Conservation (phyloP, 2,797 vertebrate species). For the Gadopsis marmoratus region DNA sequence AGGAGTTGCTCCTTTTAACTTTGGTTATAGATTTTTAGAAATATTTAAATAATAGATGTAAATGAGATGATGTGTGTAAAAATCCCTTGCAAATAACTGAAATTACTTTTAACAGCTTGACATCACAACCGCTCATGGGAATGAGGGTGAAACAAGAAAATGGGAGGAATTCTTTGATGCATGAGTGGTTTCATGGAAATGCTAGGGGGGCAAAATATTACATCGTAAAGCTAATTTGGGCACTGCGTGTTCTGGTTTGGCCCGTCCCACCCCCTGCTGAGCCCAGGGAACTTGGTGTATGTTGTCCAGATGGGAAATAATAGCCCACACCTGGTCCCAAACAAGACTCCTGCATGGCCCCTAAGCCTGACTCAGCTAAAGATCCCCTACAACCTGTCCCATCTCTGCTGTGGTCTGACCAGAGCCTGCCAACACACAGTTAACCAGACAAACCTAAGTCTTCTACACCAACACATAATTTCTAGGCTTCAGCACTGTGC, state of each 20-base stretch:
- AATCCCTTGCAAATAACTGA: not conserved
- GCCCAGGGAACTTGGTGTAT: slow-evolving; percentile 69
- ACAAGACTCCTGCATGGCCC: slow-evolving; percentile 43
- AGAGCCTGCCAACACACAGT: slow-evolving; percentile 43
- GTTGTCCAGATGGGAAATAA: slow-evolving; percentile 83
- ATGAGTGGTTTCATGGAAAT: slow-evolving; percentile 68
- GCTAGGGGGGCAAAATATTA: slow-evolving; percentile 53
- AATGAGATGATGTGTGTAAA: slow-evolving; percentile 20
- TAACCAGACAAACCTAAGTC: slow-evolving; percentile 24
- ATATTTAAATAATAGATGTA: slow-evolving; percentile 9
- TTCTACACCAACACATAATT: slow-evolving; percentile 34
- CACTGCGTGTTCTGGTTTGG: slow-evolving; percentile 61
- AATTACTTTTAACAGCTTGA: slow-evolving; percentile 15
- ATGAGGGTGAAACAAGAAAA: slow-evolving; percentile 29
- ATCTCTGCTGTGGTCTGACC: slow-evolving; percentile 54
- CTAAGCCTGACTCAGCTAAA: slow-evolving; percentile 78
- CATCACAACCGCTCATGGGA: slow-evolving; percentile 18
- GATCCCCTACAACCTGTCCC: slow-evolving; percentile 47
- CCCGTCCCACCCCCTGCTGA: slow-evolving; percentile 53
- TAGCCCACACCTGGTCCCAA: slow-evolving; percentile 78
- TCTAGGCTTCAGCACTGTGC: slow-evolving; percentile 29
- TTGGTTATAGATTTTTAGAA: not conserved
- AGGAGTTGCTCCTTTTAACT: not conserved
- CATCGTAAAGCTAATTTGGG: slow-evolving; percentile 70
- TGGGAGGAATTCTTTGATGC: slow-evolving; percentile 51